phyloP scores from a whole-genome alignment of 2,888 invertebrate genomes.

The Poecilus cupreus region DNA sequence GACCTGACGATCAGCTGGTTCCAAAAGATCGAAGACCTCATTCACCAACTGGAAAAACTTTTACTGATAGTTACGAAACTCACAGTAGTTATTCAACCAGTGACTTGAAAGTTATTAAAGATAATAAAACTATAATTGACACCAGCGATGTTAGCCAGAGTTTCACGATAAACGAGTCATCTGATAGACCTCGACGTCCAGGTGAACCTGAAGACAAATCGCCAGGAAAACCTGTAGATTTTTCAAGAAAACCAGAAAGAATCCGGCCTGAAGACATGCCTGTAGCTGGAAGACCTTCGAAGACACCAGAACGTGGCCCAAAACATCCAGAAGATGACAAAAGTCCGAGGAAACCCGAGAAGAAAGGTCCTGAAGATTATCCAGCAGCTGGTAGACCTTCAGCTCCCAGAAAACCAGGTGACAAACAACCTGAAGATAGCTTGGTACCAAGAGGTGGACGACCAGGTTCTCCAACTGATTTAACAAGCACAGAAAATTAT shows the following conservation, averaged over 20 bases:
- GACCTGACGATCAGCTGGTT: neutral
- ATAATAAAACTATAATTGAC: slow-evolving; percentile 5
- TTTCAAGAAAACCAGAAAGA: slow-evolving; percentile 23
- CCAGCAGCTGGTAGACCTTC: slow-evolving; percentile 5
- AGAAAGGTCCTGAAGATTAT: slow-evolving; percentile 60
- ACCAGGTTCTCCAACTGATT: neutral
- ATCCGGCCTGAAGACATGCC: slow-evolving; percentile 25
- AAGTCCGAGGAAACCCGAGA: slow-evolving; percentile 56
- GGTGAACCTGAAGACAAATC: neutral
- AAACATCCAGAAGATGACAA: slow-evolving; percentile 49
- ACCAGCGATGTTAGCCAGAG: neutral
- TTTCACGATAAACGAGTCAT: neutral
- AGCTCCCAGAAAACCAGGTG: too few relatives aligned
- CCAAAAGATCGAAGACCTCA: neutral
- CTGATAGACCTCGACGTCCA: neutral
- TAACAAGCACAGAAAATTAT: slow-evolving; percentile 45
- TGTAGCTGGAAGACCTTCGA: slow-evolving; percentile 60
- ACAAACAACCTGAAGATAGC: too few relatives aligned
- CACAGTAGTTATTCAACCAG: slow-evolving; percentile 2
- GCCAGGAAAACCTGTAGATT: slow-evolving; percentile 1
- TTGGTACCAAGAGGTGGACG: too few relatives aligned
- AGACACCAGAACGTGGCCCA: neutral
- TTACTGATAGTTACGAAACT: slow-evolving; percentile 7
- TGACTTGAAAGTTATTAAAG: slow-evolving; percentile 38
- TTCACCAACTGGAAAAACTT: too few relatives aligned